These are phyloP conservation scores for Petrolisthes cinctipes DNA, from an alignment of 2,888 invertebrate genomes.

Conservation along the genomic window DNA sequence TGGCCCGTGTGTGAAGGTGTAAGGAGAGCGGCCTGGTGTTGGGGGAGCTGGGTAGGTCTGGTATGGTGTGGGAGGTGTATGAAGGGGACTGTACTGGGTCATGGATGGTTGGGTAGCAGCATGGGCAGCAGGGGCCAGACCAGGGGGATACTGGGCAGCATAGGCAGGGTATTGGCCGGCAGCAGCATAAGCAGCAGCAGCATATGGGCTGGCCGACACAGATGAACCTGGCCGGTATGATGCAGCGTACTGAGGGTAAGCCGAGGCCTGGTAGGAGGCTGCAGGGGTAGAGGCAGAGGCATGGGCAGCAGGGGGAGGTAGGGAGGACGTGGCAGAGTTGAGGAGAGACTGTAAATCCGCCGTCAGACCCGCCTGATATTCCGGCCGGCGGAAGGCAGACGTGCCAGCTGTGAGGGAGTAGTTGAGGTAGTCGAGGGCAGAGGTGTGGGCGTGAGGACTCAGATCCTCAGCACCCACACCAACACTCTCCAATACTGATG, in stretches of 20 bases:
- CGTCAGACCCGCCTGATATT: slow-evolving; percentile 47
- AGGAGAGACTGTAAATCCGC: slow-evolving; percentile 58
- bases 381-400: slow-evolving; percentile 64
- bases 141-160: slow-evolving; percentile 44
- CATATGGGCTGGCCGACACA: slow-evolving; percentile 40
- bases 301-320: slow-evolving; percentile 21
- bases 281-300: slow-evolving; percentile 38
- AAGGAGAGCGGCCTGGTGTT: slow-evolving; percentile 48
- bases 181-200: slow-evolving; percentile 22
- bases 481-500: slow-evolving; percentile 36
- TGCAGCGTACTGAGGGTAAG: slow-evolving; percentile 56
- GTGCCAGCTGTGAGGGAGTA: slow-evolving; percentile 59
- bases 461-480: slow-evolving; percentile 38
- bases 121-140: slow-evolving; percentile 36
- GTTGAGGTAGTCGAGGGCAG: slow-evolving; percentile 64
- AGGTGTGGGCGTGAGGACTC: slow-evolving; percentile 49
- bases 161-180: slow-evolving; percentile 52
- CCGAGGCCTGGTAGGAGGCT: slow-evolving; percentile 45
- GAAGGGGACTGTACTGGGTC: slow-evolving; percentile 57
- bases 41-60: slow-evolving; percentile 58
- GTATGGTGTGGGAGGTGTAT: slow-evolving; percentile 54
- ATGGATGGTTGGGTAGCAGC: slow-evolving; percentile 44
- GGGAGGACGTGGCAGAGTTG: slow-evolving; percentile 44
- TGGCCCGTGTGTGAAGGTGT: slow-evolving; percentile 52
- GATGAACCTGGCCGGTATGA: slow-evolving; percentile 42